Evolutionary conservation across 2,888 invertebrate species (phyloP), one percentile per base, ranked within the genome.

Genomic region (Agonopterix subpropinquella): DNA sequence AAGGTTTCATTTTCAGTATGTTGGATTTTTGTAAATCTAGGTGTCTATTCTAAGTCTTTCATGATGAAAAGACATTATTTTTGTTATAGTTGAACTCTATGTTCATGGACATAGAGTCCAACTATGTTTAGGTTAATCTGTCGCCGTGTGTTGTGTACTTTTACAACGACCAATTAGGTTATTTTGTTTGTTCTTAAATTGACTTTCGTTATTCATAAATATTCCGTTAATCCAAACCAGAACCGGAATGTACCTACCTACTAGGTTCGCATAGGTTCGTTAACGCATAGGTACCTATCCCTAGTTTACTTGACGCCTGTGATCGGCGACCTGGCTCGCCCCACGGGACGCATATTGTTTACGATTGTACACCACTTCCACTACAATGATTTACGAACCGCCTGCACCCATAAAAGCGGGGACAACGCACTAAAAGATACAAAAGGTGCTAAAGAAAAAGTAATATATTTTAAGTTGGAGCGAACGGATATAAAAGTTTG

Each of bases 391-490:
- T 88, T 87, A 87, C 81, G 82, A 79, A 80, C 84, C 74, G 78
- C 71, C 78, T 80, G 77, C 77, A 65, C 72, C 72, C 83, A 84
- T 87, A 87, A 88, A 88, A 84, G 75, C 72, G 75, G 80, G 84
- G 87, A 85, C 83, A 83, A 80, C 78, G 77, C 77, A 82, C 82
- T 84, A 85, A 86, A 87, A 88, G 80, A 82, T 80, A 87, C 87
- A 87, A 88, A 88, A 87, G 87, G 86, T 86, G 85, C 85, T 88
- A 85, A 85, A 86, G 85, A 87, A 87, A 78, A 84, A 78, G 84
- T 82, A 80, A 86, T 85, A 87, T 86, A 85, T 86, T 87, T 80
- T 72, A 83, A 85, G 83, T 83, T 78, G 70, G 75, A 80, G 74
- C 70, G 78, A 80, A 84, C 78, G 78, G 77, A 79, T 84, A 86